A percentile compares a stretch with the other conserved stretches of the same genome.
Conservation (phyloP, 2,113 vertebrate species). For the Takifugu flavidus region DNA sequence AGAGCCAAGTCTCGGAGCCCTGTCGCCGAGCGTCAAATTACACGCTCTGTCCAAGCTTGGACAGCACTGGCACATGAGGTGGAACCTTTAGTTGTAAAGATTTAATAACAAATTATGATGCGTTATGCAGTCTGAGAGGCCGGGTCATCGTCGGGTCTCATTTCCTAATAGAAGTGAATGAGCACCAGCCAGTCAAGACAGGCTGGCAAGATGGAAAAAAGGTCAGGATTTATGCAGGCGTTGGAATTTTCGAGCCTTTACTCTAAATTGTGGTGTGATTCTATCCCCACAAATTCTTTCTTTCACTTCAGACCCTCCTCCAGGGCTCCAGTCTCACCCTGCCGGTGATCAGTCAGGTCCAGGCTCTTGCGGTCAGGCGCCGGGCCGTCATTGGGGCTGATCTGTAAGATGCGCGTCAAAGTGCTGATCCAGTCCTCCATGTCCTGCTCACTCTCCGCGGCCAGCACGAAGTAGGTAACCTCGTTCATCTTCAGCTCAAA, state of each 20-base stretch:
- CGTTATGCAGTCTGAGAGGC: constrained; percentile 24
- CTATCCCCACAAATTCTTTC: no score
- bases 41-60: constrained; percentile 5
- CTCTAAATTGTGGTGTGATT: constrained; percentile 6
- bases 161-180: constrained; percentile 19
- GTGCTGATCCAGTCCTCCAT: constrained; percentile 99
- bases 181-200: no score
- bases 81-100: constrained; percentile 5
- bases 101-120: constrained; percentile 17
- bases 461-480: constrained; percentile 97
- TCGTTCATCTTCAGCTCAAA: constrained; percentile 99
- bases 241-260: constrained; percentile 24
- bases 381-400: constrained; percentile 87
- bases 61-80: constrained; percentile 9
- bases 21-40: constrained; percentile 32
- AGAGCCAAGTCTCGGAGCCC: constrained; percentile 26
- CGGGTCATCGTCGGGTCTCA: constrained; percentile 20
- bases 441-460: constrained; percentile 94
- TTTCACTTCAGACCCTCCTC: no score
- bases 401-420: constrained; percentile 93
- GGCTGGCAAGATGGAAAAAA: no score
- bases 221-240: constrained; percentile 30
- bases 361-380: constrained; percentile 86
- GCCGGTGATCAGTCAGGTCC: constrained; percentile 87
- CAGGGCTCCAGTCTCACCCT: constrained; percentile 74